Conservation (phyloP, 2,888 invertebrate genomes). For the Agriopis marginaria region DNA sequence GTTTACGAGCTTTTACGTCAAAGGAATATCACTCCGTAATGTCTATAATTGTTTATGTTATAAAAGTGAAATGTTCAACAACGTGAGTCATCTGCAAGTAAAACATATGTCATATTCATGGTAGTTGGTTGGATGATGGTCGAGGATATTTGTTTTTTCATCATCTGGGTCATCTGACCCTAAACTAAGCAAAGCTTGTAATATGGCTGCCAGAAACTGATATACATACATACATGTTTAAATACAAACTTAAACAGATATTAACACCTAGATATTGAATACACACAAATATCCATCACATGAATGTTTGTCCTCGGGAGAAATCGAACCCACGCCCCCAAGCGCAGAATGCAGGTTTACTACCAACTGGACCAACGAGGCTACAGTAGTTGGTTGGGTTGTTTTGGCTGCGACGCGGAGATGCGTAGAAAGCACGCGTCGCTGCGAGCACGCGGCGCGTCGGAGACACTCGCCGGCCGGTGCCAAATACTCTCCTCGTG, state of each 20-base stretch:
- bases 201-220: too few species aligned
- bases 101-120: constrained; percentile 19
- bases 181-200: too few species aligned
- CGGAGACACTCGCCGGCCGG: constrained; percentile 64
- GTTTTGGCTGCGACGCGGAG: constrained; percentile 29
- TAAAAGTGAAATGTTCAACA: constrained; percentile 8
- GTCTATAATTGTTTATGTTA: constrained; percentile 4
- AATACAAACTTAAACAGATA: too few species aligned
- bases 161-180: too few species aligned
- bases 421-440: constrained; percentile 33
- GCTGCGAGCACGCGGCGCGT: constrained; percentile 27
- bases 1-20: constrained; percentile 33
- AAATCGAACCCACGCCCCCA: too few species aligned
- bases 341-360: too few species aligned
- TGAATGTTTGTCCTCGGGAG: too few species aligned
- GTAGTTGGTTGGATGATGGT: constrained; percentile 19
- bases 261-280: too few species aligned
- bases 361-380: too few species aligned
- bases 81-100: constrained; percentile 30
- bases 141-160: constrained; percentile 27
- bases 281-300: too few species aligned
- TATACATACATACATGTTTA: too few species aligned
- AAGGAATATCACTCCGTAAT: constrained; percentile 19
- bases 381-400: not conserved
- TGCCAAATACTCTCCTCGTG: constrained; percentile 74